Evolutionary conservation across 2,113 vertebrate species (phyloP).

Genomic region (Malurus melanocephalus): DNA sequence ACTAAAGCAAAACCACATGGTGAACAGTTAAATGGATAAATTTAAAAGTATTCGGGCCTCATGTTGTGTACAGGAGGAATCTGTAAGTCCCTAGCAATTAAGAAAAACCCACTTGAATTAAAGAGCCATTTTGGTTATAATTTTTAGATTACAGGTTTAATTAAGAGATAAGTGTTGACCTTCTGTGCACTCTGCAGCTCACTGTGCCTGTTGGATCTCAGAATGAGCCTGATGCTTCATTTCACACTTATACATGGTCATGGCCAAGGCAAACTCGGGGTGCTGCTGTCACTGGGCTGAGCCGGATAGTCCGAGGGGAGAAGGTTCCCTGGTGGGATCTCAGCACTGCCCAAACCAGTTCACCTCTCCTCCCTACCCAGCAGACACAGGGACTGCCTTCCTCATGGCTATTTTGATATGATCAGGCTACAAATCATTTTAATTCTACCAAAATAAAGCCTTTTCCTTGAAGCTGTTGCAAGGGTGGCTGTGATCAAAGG

Average conservation of each 20-base stretch:
- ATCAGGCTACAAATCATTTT: not conserved
- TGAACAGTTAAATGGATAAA: not conserved
- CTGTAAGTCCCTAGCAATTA: not conserved
- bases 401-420: rapidly evolving
- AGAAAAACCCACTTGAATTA: not conserved
- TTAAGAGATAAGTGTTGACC: not conserved
- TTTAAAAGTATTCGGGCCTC: not conserved
- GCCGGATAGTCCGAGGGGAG: not conserved
- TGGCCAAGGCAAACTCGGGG: not conserved
- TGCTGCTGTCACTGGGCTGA: not conserved
- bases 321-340: not conserved
- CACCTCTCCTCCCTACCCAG: not conserved
- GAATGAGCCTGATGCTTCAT: not conserved
- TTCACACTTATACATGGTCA: not conserved
- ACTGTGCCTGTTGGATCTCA: not conserved
- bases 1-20: slow-evolving; percentile 5
- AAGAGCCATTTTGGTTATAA: not conserved
- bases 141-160: not conserved
- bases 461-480: not conserved
- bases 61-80: not conserved
- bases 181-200: not conserved
- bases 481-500: not conserved
- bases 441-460: not conserved
- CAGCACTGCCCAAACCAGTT: not conserved
- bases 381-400: not conserved